These are phyloP conservation scores for Zonotrichia albicollis DNA, from an alignment of 2,797 vertebrate species.

Conservation along the genomic window DNA sequence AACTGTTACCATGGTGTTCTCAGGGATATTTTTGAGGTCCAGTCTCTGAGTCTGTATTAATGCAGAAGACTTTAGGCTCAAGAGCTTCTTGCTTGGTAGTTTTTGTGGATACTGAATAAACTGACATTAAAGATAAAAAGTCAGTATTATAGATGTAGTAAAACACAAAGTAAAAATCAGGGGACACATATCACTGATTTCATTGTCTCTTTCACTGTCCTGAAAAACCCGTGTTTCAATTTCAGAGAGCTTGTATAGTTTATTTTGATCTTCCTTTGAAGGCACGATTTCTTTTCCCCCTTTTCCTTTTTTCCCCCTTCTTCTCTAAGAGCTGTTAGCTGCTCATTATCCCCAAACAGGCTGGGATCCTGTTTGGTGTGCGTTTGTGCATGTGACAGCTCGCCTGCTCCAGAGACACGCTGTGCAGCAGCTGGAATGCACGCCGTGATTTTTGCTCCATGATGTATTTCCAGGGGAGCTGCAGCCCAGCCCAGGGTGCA, in stretches of 20 bases:
- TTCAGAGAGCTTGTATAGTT: background rate
- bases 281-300: accelerated
- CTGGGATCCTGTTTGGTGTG: background rate
- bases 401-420: background rate
- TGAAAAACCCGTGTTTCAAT: background rate
- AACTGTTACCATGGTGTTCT: conserved; percentile 42
- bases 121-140: background rate
- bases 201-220: background rate
- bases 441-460: conserved; percentile 13
- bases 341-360: background rate
- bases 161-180: background rate
- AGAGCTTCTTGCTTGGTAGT: background rate
- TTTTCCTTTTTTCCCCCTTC: accelerated
- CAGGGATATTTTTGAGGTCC: conserved; percentile 3
- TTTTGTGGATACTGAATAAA: background rate
- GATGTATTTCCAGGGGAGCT: conserved; percentile 62
- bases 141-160: background rate
- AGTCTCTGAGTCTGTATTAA: background rate
- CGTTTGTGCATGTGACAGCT: background rate
- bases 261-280: background rate
- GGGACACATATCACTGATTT: background rate
- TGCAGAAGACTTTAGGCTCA: background rate
- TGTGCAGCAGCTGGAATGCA: conserved; percentile 55
- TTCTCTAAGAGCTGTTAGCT: background rate
- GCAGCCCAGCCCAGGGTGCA: conserved; percentile 44